Evolutionary conservation across 2,113 vertebrate species (phyloP).

Genomic region (Lagopus muta): DNA sequence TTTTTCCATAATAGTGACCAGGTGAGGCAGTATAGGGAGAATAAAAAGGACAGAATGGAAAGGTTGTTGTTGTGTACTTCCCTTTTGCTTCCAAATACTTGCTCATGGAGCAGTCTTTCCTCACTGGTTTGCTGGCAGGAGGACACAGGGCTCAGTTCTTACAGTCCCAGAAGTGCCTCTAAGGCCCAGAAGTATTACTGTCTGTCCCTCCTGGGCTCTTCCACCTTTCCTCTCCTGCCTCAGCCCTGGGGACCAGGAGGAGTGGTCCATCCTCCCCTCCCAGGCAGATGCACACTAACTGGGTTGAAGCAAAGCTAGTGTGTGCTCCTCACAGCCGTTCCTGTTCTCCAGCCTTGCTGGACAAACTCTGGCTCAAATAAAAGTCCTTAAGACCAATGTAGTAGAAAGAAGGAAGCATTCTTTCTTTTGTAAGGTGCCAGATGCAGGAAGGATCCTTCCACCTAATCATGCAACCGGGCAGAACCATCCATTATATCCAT

Average conservation of each 20-base stretch:
- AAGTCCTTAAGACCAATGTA: too few species aligned
- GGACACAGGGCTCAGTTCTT: neutral
- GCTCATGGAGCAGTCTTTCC: neutral
- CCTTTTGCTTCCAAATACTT: neutral
- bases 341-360: neutral
- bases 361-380: too few species aligned
- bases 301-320: fast-evolving
- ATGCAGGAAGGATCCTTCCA: too few species aligned
- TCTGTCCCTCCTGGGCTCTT: fast-evolving
- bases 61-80: neutral
- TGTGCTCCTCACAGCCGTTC: fast-evolving
- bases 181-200: neutral
- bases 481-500: too few species aligned
- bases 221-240: neutral
- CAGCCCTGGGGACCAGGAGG: neutral
- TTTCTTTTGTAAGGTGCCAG: too few species aligned
- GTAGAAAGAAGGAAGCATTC: too few species aligned
- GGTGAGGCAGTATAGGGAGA: neutral
- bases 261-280: neutral
- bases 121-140: neutral
- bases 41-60: neutral
- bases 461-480: too few species aligned
- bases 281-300: fast-evolving
- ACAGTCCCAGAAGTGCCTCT: fast-evolving
- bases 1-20: neutral